Evolutionary conservation across 2,888 invertebrate species (phyloP), one percentile per base, ranked within the genome.

Genomic region (Eristalinus sepulchralis): DNA sequence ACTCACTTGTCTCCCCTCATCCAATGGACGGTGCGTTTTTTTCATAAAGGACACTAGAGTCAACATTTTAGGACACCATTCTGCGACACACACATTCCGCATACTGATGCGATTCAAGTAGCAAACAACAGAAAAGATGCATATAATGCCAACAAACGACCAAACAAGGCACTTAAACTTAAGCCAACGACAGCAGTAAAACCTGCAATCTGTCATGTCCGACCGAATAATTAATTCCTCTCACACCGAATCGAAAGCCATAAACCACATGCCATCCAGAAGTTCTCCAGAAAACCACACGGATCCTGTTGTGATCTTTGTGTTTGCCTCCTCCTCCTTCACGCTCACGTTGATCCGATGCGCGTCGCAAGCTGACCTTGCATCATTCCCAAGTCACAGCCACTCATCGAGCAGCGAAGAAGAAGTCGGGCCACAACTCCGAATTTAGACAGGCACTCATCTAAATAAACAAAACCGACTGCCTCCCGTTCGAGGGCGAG

Each of bases 201-300:
- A 73, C 64, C 20, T 68, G 60, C 57, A 73, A 71, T 76, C 64
- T 80, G 84, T 80, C 84, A 71, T 80, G 75, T 80, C 71, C 62
- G 17, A 80, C 75, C 66, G 55, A 55, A 27, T 66, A 80, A 79
- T 83, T 79, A 78, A 71, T 57, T 64, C 36, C 27, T 8, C 24
- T 60, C 64, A 64, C 60, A 47, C 8, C 39, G 24, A 22, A 9
- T 24, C 47, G 0, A 8, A 47, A 27, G 9, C 57, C 24, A 36
- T 59, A 70, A 59, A 27, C 22, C 36, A 36, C 47, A 47, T 47
- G 47, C 47, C 17, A 17, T 47, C 47, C 47, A 9, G 47, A 47
- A 17, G 47, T 17, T 47, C 17, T 13, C 70, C 59, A 59, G 66
- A 62, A 72, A 55, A 66, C 70, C 83, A 31, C 31, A 67, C 36